Evolutionary conservation across 53 echinoderm and acorn worm species (phyloP), one percentile per base, ranked within the genome.

Genomic region (Holothuria leucospilota): DNA sequence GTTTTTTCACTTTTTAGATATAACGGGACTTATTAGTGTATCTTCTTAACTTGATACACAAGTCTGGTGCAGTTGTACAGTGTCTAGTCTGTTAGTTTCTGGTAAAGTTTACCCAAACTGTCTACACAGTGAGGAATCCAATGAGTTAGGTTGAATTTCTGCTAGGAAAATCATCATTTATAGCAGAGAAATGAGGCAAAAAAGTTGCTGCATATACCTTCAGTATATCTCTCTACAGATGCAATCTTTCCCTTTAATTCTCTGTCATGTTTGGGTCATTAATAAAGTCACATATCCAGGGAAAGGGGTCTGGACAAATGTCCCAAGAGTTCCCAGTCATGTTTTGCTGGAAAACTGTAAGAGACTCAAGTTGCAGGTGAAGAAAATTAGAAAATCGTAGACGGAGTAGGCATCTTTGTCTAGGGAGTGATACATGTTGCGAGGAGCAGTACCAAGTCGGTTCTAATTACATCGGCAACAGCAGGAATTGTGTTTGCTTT

Each of bases 301-400:
- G 75, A 51, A 75, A 75, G 24, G 52, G 75, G 80, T 80, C 80
- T 80, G 80, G 80, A 80, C 80, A 80, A 58, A 38, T 38, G 59
- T 80, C 80, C 80, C 80, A 24, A 62, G 80, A 61, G 80, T 59
- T 61, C 80, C 80, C 29, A 28, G 29, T 61, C 61, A 59, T 80
- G 80, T 80, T 75, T 75, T 75, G 75, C 51, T 75, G 75, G 49
- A 20, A 49, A 75, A 75, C 23, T 75, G 75, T 75, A 75, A 49
- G 75, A 75, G 75, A 75, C 26, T 75, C 75, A 75, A 75, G 27
- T 75, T 75, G 75, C 75, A 75, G 52, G 51, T 24, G 20, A 27
- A 52, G 51, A 49, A 75, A 75, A 75, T 75, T 46, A 49, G 75
- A 75, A 49, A 75, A 75, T 75, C 52, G 52, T 23, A 49, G 49